Conservation (phyloP, 2,113 vertebrate genomes). For the Odontesthes bonariensis region DNA sequence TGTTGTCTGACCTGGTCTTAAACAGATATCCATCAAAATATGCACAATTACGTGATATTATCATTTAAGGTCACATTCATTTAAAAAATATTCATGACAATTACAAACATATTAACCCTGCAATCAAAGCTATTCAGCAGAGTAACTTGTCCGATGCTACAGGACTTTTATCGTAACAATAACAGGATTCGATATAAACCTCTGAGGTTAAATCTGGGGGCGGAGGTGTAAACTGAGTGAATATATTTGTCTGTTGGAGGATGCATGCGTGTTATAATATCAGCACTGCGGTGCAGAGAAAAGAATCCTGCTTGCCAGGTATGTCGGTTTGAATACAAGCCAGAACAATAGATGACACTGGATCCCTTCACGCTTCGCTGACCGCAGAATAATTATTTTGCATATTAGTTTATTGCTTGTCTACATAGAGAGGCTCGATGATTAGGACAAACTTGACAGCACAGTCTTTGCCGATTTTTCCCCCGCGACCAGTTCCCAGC, state of each 20-base stretch:
- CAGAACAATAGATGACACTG: neutral
- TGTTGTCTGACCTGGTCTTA: no score
- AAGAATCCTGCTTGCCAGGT: slow-evolving; percentile 17
- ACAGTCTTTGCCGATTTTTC: neutral
- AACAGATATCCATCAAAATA: no score
- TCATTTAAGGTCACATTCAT: neutral
- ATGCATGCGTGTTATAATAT: no score
- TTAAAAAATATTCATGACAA: neutral
- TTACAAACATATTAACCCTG: neutral
- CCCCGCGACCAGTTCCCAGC: neutral
- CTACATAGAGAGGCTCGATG: neutral
- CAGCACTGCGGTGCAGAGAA: neutral
- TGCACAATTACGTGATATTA: neutral
- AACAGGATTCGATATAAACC: neutral
- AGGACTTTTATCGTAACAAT: no score
- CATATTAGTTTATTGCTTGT: neutral
- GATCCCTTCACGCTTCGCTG: neutral
- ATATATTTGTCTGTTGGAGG: neutral
- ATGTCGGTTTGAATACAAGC: neutral
- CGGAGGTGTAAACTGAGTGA: neutral
- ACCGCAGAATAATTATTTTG: slow-evolving; percentile 1
- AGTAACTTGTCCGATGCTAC: no score
- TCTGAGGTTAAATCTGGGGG: neutral
- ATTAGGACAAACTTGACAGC: neutral
- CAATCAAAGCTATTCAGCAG: no score